phyloP scores from a whole-genome alignment of 1,140 invertebrate genomes.

The Neodiprion lecontei region DNA sequence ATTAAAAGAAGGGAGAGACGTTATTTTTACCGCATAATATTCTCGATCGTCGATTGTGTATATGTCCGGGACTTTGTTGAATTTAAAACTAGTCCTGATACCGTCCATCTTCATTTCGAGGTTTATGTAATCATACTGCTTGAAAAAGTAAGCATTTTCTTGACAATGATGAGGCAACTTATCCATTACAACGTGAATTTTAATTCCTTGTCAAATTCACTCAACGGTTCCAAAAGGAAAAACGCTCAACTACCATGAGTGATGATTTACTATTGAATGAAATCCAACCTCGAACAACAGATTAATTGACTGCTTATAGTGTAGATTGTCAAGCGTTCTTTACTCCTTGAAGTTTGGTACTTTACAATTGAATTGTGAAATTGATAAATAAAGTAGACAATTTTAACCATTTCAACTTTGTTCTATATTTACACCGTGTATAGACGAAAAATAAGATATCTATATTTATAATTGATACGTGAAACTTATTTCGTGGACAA shows the following conservation, averaged over 20 bases:
- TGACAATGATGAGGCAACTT: conserved; percentile 26
- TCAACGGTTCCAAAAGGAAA: no score
- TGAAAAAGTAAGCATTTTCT: conserved; percentile 30
- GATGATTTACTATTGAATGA: no score
- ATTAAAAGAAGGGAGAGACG: no score
- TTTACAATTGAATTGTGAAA: neutral
- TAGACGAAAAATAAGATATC: no score
- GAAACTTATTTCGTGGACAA: no score
- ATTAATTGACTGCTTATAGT: neutral
- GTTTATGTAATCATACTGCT: conserved; percentile 31
- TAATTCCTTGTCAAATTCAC: no score
- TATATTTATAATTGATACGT: no score
- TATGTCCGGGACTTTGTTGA: conserved; percentile 32
- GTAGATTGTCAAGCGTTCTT: neutral
- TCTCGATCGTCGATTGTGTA: conserved; percentile 32
- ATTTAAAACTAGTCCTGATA: conserved; percentile 27
- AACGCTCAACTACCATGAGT: no score
- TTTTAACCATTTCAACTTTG: no score
- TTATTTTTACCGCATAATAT: conserved; percentile 25
- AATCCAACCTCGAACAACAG: no score
- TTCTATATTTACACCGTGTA: no score
- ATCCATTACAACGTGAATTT: conserved; percentile 5
- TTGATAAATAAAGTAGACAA: no score
- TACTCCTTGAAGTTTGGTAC: neutral
- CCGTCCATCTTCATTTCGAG: conserved; percentile 29